Conservation (phyloP, 2,797 vertebrate genomes). For the Rhabdophis nuchalis region DNA sequence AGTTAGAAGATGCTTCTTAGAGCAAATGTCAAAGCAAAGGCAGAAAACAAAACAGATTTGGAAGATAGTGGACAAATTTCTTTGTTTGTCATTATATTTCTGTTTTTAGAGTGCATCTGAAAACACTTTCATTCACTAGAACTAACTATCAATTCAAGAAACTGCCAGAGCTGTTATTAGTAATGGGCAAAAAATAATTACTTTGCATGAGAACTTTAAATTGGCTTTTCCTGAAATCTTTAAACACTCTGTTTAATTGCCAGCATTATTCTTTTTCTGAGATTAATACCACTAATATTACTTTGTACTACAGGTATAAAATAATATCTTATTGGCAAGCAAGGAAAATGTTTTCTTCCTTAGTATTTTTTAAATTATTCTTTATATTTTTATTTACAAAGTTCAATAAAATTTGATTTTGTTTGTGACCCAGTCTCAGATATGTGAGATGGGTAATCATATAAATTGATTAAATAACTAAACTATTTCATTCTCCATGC, state of each 20-base stretch:
- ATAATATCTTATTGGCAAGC: neutral
- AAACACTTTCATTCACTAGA: neutral
- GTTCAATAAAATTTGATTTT: neutral
- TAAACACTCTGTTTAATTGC: neutral
- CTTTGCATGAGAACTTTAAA: neutral
- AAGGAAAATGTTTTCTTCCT: neutral
- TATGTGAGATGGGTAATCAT: neutral
- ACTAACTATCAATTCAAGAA: neutral
- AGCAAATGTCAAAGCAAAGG: slow-evolving; percentile 32
- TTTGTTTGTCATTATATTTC: neutral
- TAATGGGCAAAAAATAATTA: neutral
- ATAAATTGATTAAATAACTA: neutral
- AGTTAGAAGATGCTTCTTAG: slow-evolving; percentile 2
- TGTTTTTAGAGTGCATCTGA: fast-evolving
- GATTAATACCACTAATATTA: neutral
- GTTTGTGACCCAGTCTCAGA: neutral
- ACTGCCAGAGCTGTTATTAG: neutral
- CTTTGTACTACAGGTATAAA: neutral
- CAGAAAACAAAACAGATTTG: slow-evolving; percentile 22
- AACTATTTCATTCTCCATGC: neutral
- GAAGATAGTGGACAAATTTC: neutral
- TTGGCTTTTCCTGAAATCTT: neutral
- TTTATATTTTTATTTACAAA: neutral
- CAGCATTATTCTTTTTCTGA: neutral
- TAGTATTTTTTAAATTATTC: neutral